Percentiles rank a stretch among this genome's conserved stretches.
Conservation (phyloP, 2,113 vertebrate genomes). For the Beaufortia kweichowensis region DNA sequence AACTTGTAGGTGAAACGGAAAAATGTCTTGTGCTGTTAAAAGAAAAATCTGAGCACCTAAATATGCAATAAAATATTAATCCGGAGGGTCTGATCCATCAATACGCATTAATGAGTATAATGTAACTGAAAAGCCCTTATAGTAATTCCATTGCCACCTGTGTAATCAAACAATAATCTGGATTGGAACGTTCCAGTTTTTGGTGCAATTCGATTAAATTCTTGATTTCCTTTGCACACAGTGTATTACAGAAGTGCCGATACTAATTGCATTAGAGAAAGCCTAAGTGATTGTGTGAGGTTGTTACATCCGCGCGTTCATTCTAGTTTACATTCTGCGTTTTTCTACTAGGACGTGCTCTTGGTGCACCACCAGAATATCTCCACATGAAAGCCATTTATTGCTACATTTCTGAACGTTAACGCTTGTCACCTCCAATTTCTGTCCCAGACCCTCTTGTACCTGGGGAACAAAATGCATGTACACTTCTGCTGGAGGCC, state of each 20-base stretch:
- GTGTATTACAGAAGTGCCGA: constrained; percentile 6
- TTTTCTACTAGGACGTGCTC: constrained; percentile 41
- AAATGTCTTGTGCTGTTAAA: constrained; percentile 75
- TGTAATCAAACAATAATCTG: not conserved
- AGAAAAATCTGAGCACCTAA: constrained; percentile 65
- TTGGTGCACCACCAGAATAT: constrained; percentile 65
- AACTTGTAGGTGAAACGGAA: constrained; percentile 80
- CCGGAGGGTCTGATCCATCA: constrained; percentile 30
- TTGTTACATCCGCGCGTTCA: constrained; percentile 31
- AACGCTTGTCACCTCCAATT: constrained; percentile 87
- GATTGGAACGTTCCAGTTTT: constrained; percentile 8
- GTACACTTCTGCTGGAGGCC: constrained; percentile 65
- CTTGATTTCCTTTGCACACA: not conserved
- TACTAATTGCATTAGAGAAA: constrained; percentile 17
- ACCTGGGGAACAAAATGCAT: constrained; percentile 77
- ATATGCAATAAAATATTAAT: constrained; percentile 48
- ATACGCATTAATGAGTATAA: not conserved
- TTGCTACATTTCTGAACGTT: constrained; percentile 85
- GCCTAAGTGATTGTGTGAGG: constrained; percentile 1
- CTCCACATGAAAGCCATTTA: constrained; percentile 74
- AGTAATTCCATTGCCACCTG: not conserved
- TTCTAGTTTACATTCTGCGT: constrained; percentile 27
- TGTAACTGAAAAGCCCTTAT: not conserved
- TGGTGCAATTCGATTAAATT: constrained; percentile 11
- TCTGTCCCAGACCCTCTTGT: constrained; percentile 72